Conservation (phyloP, 2,888 invertebrate species). For the Trimorus sp. region DNA sequence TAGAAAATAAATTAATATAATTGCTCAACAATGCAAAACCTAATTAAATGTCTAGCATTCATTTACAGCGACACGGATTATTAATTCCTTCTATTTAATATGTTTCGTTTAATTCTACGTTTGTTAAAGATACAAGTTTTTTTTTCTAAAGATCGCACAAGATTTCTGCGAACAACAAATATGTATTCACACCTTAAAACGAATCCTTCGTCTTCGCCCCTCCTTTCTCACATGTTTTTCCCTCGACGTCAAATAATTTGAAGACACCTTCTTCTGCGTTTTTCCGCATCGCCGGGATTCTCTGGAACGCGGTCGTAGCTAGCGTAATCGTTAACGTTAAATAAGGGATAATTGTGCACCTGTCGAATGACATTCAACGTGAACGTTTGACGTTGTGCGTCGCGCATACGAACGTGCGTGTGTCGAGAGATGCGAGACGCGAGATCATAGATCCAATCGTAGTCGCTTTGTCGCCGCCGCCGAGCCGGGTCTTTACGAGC, state of each 20-base stretch:
- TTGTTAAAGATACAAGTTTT: too few species aligned
- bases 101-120: too few species aligned
- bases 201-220: too few species aligned
- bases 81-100: too few species aligned
- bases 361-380: slow-evolving; percentile 59
- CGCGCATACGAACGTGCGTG: slow-evolving; percentile 53
- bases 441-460: slow-evolving; percentile 71
- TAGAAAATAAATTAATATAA: too few species aligned
- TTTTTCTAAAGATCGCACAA: too few species aligned
- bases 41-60: too few species aligned
- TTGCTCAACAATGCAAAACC: too few species aligned
- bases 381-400: slow-evolving; percentile 60
- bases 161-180: too few species aligned
- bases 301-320: slow-evolving; percentile 51
- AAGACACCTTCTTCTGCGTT: slow-evolving; percentile 15
- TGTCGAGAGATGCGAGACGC: slow-evolving; percentile 58
- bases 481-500: slow-evolving; percentile 57
- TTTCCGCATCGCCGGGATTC: slow-evolving; percentile 16
- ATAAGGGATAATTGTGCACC: slow-evolving; percentile 63
- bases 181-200: too few species aligned
- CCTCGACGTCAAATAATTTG: neutral
- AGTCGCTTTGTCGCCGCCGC: slow-evolving; percentile 73
- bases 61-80: too few species aligned
- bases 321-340: slow-evolving; percentile 63
- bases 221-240: neutral